Evolutionary conservation across 2,888 invertebrate genomes (phyloP), one percentile per base, ranked within the genome.

Genomic region (Pasiphila rectangulata): DNA sequence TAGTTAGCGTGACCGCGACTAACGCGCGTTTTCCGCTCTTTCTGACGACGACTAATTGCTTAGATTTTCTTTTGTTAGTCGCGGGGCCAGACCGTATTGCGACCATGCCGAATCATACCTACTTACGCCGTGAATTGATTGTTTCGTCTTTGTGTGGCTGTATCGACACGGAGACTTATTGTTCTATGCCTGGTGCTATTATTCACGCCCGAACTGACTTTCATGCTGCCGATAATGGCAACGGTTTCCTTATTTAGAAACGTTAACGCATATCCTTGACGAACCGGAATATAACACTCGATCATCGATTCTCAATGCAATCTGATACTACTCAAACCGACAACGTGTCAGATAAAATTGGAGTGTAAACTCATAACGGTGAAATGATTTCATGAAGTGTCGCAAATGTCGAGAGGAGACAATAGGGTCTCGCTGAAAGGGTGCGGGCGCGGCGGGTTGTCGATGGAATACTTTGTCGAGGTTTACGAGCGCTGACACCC

Each of bases 11-110:
- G 87, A 87, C 87, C 86, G 86, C 75, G 69, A 71, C 87, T 79
- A 88, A 88, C 79, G 72, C 85, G 81, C 72, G 87, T 88, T 86
- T 88, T 87, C 87, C 87, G 87, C 87, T 87, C 86, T 88, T 88
- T 84, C 87, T 79, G 83, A 79, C 85, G 86, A 79, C 87, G 87
- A 86, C 86, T 88, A 88, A 88, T 88, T 88, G 87, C 87, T 87
- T 84, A 85, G 85, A 86, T 87, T 87, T 88, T 83, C 87, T 86
- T 87, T 87, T 85, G 87, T 86, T 87, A 83, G 86, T 86, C 83
- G 81, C 84, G 87, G 83, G 79, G 83, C 82, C 78, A 76, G 76
- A 76, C 71, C 78, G 80, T 67, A 75, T 76, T 72, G 73, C 68
- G 79, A 76, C 84, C 87, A 83, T 81, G 75, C 72, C 87, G 80